Evolutionary conservation across 2,113 vertebrate species (phyloP), one percentile per base, ranked within the genome.

Genomic region (Corythornis madagascariensis): DNA sequence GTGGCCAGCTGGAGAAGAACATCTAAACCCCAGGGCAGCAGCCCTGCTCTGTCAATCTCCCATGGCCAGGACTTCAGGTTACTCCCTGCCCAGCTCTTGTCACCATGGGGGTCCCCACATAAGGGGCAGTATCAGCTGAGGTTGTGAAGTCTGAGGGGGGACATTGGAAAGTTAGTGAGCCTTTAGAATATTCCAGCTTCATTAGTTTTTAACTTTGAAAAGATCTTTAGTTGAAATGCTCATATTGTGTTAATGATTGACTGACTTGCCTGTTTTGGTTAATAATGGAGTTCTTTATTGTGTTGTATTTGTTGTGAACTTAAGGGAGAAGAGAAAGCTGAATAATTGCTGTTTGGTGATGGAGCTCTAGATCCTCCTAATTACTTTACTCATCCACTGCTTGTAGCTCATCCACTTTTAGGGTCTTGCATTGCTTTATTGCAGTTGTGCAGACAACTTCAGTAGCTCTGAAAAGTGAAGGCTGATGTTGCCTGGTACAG

Each of bases 51-150:
- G 61, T 45, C 25, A 10, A 10, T 7, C 43, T 59, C 26, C 59
- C 12, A 0, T 2, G 26, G n/a, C 25, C 0, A 2, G n/a, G 6
- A 13, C 4, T 12, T 33, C 4, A 7, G 26, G 38, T 24, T 16
- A 31, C 20, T 9, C 8, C 10, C 8, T 0, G 0, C 33, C 0
- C 70, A 38, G 43, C 63, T n/a, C 18, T 61, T 40, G n/a, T 52
- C 50, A 5, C 56, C 13, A 1, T 13, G 65, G 18, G 18, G 16
- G 9, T 50, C 15, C 22, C 35, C 53, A 9, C 25, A 16, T 52
- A 21, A 8, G 47, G 0, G 26, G 29, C 74, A 73, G 19, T 38
- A 22, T 29, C 38, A 8, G 53, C n/a, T 18, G 40, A 60, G 48
- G 33, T 14, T 1, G 1, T 42, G 16, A 19, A 33, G 11, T 3